phyloP scores from a whole-genome alignment of 2,888 invertebrate genomes.

The Lottia gigantea region DNA sequence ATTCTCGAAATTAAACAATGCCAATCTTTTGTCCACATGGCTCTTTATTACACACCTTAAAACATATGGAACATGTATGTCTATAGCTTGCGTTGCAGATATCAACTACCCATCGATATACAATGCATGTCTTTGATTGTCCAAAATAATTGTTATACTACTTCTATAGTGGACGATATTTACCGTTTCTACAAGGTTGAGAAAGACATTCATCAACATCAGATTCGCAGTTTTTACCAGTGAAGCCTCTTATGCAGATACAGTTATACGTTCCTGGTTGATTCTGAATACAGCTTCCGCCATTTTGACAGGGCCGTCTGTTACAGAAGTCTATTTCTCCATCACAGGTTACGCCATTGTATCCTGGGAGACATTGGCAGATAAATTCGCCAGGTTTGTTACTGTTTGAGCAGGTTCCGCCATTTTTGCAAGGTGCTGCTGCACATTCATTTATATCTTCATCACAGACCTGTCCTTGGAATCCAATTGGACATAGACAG shows the following conservation, averaged over 20 bases:
- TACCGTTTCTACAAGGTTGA: constrained; percentile 1
- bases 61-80: too few relatives aligned
- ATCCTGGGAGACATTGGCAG: constrained; percentile 40
- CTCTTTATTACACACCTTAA: too few relatives aligned
- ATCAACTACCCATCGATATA: too few relatives aligned
- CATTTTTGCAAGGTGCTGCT: constrained; percentile 17
- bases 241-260: constrained; percentile 33
- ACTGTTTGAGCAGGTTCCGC: constrained; percentile 17
- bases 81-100: too few relatives aligned
- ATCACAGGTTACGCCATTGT: constrained; percentile 34
- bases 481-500: neutral
- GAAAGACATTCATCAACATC: constrained; percentile 13
- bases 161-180: neutral
- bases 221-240: constrained; percentile 42
- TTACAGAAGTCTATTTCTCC: constrained; percentile 34
- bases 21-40: too few relatives aligned
- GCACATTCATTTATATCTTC: constrained; percentile 20
- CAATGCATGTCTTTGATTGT: too few relatives aligned
- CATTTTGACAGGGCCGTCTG: constrained; percentile 30
- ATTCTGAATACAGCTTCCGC: constrained; percentile 28
- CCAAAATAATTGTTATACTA: too few relatives aligned
- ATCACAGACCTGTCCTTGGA: constrained; percentile 17
- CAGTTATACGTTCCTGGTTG: constrained; percentile 26
- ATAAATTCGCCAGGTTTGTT: constrained; percentile 22
- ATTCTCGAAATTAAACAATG: too few relatives aligned